Percentiles rank a stretch among this genome's conserved stretches.
phyloP scores from a whole-genome alignment of 2,797 vertebrate species.

The Urocyon cinereoargenteus region DNA sequence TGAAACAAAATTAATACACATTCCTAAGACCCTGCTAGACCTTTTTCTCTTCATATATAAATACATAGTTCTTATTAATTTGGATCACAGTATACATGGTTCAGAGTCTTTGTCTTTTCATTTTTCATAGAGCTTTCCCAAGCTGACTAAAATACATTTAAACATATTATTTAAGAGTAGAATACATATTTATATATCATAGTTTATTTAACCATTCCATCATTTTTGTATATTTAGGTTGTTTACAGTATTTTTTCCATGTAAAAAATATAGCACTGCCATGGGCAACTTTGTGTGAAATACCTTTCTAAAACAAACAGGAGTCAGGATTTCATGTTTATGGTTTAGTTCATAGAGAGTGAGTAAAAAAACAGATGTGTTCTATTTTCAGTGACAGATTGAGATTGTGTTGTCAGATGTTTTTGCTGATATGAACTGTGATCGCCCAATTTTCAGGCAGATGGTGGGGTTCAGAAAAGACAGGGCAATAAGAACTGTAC shows the following conservation, averaged over 20 bases:
- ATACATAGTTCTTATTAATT: neutral
- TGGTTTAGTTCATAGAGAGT: neutral
- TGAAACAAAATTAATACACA: neutral
- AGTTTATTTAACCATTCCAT: neutral
- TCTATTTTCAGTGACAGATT: slow-evolving; percentile 46
- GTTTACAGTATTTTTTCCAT: slow-evolving; percentile 3
- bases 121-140: neutral
- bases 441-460: slow-evolving; percentile 18
- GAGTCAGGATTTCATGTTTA: slow-evolving; percentile 20
- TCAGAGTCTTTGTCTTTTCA: slow-evolving; percentile 33
- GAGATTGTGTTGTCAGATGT: neutral
- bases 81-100: neutral
- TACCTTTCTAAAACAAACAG: slow-evolving; percentile 20
- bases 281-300: neutral
- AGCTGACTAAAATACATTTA: neutral
- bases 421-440: neutral
- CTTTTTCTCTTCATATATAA: neutral
- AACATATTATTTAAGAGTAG: neutral
- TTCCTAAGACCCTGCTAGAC: neutral
- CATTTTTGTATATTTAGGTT: neutral
- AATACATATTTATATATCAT: neutral
- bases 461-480: neutral
- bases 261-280: neutral
- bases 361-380: neutral
- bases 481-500: neutral